Evolutionary conservation across 2,113 vertebrate species (phyloP).

Genomic region (Neogale vison): DNA sequence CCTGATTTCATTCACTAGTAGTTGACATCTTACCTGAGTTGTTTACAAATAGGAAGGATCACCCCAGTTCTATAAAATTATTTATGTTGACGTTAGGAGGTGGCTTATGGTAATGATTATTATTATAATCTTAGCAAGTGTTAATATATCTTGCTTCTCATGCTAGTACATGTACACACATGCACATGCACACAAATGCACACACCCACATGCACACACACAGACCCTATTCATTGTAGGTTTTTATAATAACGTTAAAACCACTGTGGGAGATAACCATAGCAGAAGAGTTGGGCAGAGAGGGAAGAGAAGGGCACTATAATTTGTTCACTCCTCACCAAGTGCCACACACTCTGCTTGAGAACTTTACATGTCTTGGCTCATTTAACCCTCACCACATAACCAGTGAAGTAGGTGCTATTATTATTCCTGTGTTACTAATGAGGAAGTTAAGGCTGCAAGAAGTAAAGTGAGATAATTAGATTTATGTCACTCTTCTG

Average conservation of each 20-base stretch:
- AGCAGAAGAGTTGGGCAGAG: neutral
- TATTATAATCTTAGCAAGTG: constrained; percentile 7
- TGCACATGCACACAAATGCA: neutral
- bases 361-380: neutral
- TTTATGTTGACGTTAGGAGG: neutral
- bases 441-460: neutral
- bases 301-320: neutral
- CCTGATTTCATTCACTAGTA: neutral
- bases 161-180: neutral
- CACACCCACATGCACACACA: neutral
- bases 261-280: neutral
- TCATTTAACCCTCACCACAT: neutral
- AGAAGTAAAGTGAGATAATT: constrained; percentile 28
- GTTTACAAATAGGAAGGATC: neutral
- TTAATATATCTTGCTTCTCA: neutral
- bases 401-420: neutral
- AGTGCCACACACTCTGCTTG: neutral
- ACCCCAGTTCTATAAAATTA: neutral
- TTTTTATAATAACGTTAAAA: neutral
- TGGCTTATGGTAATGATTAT: neutral
- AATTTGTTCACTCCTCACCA: neutral
- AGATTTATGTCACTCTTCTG: constrained; percentile 8
- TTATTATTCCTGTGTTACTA: constrained; percentile 5
- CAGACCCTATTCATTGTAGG: neutral
- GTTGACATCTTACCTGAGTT: constrained; percentile 4